phyloP scores from a whole-genome alignment of 1,140 invertebrate species.

The Catajapyx aquilonaris region DNA sequence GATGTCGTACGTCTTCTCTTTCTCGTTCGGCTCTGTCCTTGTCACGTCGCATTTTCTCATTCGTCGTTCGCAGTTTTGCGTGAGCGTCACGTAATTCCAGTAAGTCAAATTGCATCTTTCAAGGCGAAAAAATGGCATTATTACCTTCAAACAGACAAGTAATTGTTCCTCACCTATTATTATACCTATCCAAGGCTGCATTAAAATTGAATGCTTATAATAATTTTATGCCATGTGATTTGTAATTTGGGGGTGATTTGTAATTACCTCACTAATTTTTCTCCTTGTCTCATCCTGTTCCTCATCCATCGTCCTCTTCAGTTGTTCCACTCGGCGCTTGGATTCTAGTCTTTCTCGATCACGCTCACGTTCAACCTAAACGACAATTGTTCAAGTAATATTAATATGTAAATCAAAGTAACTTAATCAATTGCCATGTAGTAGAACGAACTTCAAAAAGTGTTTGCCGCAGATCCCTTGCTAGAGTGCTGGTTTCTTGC shows the following conservation, averaged over 20 bases:
- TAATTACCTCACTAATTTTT: constrained; percentile 41
- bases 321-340: constrained; percentile 61
- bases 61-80: constrained; percentile 74
- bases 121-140: constrained; percentile 8
- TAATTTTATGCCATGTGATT: not conserved
- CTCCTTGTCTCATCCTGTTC: constrained; percentile 72
- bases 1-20: constrained; percentile 38
- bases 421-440: no score
- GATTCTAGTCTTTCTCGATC: constrained; percentile 72
- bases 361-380: constrained; percentile 57
- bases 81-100: constrained; percentile 73
- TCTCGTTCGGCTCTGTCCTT: constrained; percentile 66
- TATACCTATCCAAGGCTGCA: constrained; percentile 2
- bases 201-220: constrained; percentile 5
- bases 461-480: constrained; percentile 67
- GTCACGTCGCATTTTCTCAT: constrained; percentile 69
- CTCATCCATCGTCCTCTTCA: constrained; percentile 62
- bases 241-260: not conserved
- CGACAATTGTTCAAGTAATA: constrained; percentile 10
- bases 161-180: constrained; percentile 11
- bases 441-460: constrained; percentile 69
- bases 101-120: constrained; percentile 62
- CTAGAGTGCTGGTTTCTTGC: constrained; percentile 74
- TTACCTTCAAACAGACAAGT: not conserved
- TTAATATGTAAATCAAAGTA: constrained; percentile 5